These are phyloP conservation scores for Hystrix cristata DNA, from an alignment of 2,113 vertebrate species.

Conservation along the genomic window DNA sequence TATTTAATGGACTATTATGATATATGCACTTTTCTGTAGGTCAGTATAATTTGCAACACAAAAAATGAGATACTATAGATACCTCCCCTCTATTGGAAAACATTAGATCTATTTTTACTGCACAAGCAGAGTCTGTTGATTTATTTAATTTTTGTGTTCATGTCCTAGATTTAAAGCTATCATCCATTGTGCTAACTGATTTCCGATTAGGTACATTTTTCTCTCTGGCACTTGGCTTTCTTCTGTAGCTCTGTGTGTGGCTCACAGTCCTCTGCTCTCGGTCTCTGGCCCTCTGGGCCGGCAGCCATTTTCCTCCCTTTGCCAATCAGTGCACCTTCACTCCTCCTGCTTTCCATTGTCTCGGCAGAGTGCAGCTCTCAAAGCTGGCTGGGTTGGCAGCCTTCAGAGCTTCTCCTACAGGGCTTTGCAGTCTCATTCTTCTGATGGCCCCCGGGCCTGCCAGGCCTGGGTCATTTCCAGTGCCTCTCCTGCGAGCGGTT, in stretches of 20 bases:
- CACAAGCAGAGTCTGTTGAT: background rate
- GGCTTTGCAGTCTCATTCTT: constrained; percentile 39
- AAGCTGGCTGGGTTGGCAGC: background rate
- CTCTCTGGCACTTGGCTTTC: background rate
- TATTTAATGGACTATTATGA: background rate
- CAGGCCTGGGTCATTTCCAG: constrained; percentile 65
- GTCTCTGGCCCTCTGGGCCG: constrained; percentile 51
- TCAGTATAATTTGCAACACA: background rate
- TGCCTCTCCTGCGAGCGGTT: constrained; percentile 26
- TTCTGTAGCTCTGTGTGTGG: background rate
- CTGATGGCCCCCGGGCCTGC: background rate
- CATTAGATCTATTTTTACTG: background rate
- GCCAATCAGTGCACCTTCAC: background rate
- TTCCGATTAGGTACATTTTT: constrained; percentile 40
- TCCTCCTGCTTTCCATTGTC: background rate
- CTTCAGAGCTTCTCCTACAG: constrained; percentile 31
- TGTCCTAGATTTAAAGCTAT: constrained; percentile 17
- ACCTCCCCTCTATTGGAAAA: background rate
- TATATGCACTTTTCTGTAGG: background rate
- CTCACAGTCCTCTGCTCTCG: background rate
- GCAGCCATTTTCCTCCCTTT: constrained; percentile 11
- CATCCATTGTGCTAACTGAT: background rate
- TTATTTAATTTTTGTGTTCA: background rate
- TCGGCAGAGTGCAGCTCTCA: background rate
- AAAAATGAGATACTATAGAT: background rate